Percentiles rank a stretch among this genome's conserved stretches.
Evolutionary conservation across 2,797 vertebrate genomes (phyloP).

Genomic region (Cyclopterus lumpus): DNA sequence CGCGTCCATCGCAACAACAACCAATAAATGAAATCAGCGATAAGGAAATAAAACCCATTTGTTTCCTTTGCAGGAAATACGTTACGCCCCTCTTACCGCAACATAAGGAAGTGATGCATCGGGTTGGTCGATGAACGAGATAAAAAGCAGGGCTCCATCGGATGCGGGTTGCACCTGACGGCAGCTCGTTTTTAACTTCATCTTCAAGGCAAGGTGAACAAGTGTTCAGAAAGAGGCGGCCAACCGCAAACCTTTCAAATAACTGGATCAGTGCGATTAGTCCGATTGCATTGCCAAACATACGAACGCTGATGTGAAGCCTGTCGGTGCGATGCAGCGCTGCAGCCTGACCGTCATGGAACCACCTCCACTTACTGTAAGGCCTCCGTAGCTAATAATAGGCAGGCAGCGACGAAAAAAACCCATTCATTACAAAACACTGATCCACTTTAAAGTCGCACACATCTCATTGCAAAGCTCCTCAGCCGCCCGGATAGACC

Average conservation of each 20-base stretch:
- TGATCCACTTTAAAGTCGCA: constrained; percentile 72
- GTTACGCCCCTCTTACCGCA: constrained; percentile 78
- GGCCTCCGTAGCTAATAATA: constrained; percentile 80
- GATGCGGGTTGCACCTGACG: constrained; percentile 79
- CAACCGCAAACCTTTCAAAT: constrained; percentile 34
- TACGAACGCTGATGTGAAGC: constrained; percentile 27
- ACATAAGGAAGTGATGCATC: constrained; percentile 83
- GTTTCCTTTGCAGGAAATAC: background rate
- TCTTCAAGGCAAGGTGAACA: constrained; percentile 68
- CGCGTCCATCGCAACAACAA: constrained; percentile 7
- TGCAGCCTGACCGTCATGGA: constrained; percentile 70
- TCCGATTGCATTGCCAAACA: constrained; percentile 26
- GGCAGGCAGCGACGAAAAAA: constrained; percentile 51
- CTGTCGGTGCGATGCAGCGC: constrained; percentile 55
- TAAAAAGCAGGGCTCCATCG: constrained; percentile 76
- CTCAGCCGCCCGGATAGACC: constrained; percentile 13
- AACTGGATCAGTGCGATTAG: constrained; percentile 22
- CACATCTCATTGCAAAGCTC: constrained; percentile 56
- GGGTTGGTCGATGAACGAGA: constrained; percentile 74
- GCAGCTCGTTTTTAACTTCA: constrained; percentile 78
- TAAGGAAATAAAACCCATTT: background rate
- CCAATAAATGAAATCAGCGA: background rate
- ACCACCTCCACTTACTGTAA: constrained; percentile 65
- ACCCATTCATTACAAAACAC: constrained; percentile 76
- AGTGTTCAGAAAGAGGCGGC: constrained; percentile 38